Base-by-base conservation (phyloP, 2,113 vertebrate genomes). In the Sialia sialis region DNA sequence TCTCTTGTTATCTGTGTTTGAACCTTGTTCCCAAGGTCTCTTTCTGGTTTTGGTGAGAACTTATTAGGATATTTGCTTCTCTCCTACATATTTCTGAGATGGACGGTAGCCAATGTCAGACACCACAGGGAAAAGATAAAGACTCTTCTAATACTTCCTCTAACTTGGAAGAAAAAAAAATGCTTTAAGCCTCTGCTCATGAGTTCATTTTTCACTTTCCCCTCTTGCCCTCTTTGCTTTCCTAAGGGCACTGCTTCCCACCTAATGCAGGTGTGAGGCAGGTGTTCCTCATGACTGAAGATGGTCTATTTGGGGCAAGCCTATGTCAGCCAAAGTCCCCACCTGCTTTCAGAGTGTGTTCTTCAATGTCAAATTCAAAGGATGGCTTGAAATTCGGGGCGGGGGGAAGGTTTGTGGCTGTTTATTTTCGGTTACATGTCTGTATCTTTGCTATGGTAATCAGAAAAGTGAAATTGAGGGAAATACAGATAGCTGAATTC, bases 191-290 rank as follows among this genome's bases (percentile, higher is more conserved):
- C 11, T 82, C 60, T 75, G 13, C 20, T 90, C 32, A 5, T 11
- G 2, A 3, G 22, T 62, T 91, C 7, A 18, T 82, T 60, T 94
- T 89, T 48, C 9, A 12, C 16, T 70, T 89, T 87, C n/a, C 48
- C 41, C 26, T 62, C 21, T 80, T 87, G 59, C 67, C 16, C 20
- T 62, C 0, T 58, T 93, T 89, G 22, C 32, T 95, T 80, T 92
- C 93, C 67, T 68, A 63, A 88, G 88, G 95, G 82, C 23, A 59
- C 43, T 92, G 68, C 67, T 82, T 93, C 96, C 82, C 63, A 83
- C 88, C 20, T 39, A 13, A 32, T 59, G 67, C 96, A 96, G 96
- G 82, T 95, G 95, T 87, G 94, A 73, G 36, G 59, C 87, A 95
- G 92, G 25, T 96, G 92, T 91, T 93, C 54, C 38, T 58, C 39